Conservation (phyloP, 1,140 invertebrate species). For the Drosophila subpulchrella region DNA sequence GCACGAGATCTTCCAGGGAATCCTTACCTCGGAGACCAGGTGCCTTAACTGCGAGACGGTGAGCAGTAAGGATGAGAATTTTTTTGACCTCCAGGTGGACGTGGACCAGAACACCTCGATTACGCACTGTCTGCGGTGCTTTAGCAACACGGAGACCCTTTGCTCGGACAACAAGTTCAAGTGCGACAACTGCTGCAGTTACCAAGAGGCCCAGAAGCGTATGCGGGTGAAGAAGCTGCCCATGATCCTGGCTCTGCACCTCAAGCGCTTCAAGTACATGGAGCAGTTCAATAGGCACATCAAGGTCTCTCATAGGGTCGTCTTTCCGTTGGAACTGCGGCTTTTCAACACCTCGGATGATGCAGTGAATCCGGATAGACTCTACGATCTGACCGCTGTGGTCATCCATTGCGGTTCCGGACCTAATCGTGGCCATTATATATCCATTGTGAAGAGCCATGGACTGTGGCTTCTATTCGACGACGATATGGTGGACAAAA, state of each 20-base stretch:
- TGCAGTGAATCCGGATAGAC: slow-evolving; percentile 97
- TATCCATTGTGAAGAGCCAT: slow-evolving; percentile 99
- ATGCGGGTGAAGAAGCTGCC: slow-evolving; percentile 99
- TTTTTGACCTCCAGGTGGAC: slow-evolving; percentile 99
- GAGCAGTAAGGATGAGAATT: slow-evolving; percentile 99
- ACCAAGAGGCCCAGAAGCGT: slow-evolving; percentile 98
- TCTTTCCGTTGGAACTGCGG: slow-evolving; percentile 98
- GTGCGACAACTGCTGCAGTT: slow-evolving; percentile 99
- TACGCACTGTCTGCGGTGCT: slow-evolving; percentile 98
- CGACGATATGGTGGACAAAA: slow-evolving; percentile 99
- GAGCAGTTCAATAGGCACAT: slow-evolving; percentile 99
- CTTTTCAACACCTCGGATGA: slow-evolving; percentile 99
- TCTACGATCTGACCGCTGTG: slow-evolving; percentile 99
- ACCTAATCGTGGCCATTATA: slow-evolving; percentile 99
- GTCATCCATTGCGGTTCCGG: slow-evolving; percentile 99
- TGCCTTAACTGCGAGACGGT: slow-evolving; percentile 99
- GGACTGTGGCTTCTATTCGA: slow-evolving; percentile 99
- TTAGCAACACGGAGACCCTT: slow-evolving; percentile 99
- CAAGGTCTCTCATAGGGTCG: slow-evolving; percentile 99
- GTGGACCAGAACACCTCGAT: slow-evolving; percentile 99
- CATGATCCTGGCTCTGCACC: slow-evolving; percentile 97
- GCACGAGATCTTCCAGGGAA: slow-evolving; percentile 99
- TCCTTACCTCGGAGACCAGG: slow-evolving; percentile 98
- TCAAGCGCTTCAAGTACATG: slow-evolving; percentile 99
- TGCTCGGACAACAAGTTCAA: slow-evolving; percentile 99